phyloP scores from a whole-genome alignment of 2,797 vertebrate species.

The Enteromius fasciolatus region DNA sequence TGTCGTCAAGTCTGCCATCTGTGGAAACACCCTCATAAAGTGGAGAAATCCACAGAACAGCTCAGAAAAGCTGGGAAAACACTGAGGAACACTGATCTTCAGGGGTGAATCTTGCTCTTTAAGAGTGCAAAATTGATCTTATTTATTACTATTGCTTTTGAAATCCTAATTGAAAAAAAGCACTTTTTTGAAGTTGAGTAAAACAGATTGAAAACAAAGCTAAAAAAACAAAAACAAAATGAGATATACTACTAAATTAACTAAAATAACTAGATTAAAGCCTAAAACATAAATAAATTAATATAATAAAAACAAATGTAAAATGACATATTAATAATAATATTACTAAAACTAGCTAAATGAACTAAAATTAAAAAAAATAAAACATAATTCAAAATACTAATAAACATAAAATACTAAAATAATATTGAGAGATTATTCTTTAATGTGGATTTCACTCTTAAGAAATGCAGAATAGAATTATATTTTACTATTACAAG shows the following conservation, averaged over 20 bases:
- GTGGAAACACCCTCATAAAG: slow-evolving; percentile 28
- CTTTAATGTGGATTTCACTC: neutral
- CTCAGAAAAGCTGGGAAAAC: neutral
- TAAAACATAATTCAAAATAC: neutral
- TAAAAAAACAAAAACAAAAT: neutral
- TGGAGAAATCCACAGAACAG: neutral
- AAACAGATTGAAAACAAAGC: neutral
- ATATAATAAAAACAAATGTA: neutral
- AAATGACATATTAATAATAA: neutral
- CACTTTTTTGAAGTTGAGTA: too few species aligned
- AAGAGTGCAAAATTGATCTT: neutral
- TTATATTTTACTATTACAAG: neutral
- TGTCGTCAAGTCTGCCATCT: slow-evolving; percentile 21
- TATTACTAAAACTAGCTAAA: neutral
- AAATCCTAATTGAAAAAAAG: too few species aligned
- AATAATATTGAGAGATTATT: neutral
- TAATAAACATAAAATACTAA: neutral
- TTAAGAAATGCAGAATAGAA: neutral
- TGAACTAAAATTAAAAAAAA: neutral
- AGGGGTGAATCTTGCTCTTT: neutral
- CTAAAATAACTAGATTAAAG: too few species aligned
- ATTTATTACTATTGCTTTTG: neutral
- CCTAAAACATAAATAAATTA: too few species aligned
- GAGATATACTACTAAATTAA: too few species aligned
- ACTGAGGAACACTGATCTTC: neutral